phyloP scores from a whole-genome alignment of 2,888 invertebrate genomes.

The Lepidochrysops patricia region DNA sequence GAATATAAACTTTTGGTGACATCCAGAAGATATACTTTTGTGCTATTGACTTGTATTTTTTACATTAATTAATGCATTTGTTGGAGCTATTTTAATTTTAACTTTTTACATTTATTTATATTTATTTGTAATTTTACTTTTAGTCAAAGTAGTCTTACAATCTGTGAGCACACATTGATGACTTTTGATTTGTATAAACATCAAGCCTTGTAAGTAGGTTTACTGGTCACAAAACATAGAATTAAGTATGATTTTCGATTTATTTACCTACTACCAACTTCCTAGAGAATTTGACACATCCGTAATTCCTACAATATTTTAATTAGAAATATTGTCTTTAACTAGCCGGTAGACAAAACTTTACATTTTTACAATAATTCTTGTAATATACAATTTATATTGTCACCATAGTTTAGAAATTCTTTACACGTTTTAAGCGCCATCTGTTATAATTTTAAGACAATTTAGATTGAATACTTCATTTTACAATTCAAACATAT shows the following conservation, averaged over 20 bases:
- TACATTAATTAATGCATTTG: not conserved
- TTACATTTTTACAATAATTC: not conserved
- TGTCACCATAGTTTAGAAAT: not conserved
- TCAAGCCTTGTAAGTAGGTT: not conserved
- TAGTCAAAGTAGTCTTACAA: not conserved
- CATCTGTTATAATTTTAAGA: not conserved
- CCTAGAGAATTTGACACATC: not conserved
- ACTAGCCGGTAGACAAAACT: not conserved
- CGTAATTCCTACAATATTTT: not conserved
- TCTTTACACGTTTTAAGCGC: not conserved
- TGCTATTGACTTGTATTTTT: no score
- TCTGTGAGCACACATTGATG: no score
- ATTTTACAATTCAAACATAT: constrained; percentile 9
- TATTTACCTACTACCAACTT: not conserved
- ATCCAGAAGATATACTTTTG: no score
- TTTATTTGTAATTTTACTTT: not conserved
- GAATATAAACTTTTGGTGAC: no score
- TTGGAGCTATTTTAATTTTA: not conserved
- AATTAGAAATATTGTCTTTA: not conserved
- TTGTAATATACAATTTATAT: not conserved
- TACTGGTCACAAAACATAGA: not conserved
- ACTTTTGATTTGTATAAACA: no score
- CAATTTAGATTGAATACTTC: not conserved
- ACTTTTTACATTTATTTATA: not conserved
- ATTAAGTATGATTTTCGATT: not conserved